Percentiles rank a stretch among this genome's conserved stretches.
Conservation (phyloP, 2,113 vertebrate genomes). For the Brachirus orientalis region DNA sequence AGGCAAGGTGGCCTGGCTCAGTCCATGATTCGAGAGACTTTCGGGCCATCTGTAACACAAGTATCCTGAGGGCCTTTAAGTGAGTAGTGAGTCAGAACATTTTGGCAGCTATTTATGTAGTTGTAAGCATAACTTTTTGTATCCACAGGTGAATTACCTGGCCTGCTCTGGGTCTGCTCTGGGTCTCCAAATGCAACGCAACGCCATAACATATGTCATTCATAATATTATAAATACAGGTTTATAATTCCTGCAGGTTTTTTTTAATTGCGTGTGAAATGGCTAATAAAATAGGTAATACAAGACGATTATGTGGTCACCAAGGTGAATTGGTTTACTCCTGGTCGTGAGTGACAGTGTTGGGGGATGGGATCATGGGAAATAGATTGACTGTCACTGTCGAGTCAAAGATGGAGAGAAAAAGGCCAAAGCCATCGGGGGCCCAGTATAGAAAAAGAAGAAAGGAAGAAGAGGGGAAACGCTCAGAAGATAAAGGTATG, state of each 20-base stretch:
- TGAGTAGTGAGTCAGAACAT: too few relatives aligned
- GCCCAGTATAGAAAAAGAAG: neutral
- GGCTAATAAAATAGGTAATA: neutral
- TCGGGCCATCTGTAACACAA: too few relatives aligned
- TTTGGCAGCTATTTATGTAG: too few relatives aligned
- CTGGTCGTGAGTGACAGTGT: neutral
- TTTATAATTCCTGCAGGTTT: neutral
- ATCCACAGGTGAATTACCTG: too few relatives aligned
- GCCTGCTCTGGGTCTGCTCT: too few relatives aligned
- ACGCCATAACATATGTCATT: too few relatives aligned
- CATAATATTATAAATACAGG: neutral
- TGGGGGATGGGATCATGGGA: conserved; percentile 1
- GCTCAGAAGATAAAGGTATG: neutral
- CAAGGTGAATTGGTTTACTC: neutral
- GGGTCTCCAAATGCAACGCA: too few relatives aligned
- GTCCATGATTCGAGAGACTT: too few relatives aligned
- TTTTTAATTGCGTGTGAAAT: neutral
- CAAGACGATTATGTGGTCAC: neutral
- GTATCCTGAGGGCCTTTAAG: too few relatives aligned
- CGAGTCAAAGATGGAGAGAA: neutral
- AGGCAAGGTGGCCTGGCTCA: too few relatives aligned
- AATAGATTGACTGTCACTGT: neutral
- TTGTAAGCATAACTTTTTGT: too few relatives aligned
- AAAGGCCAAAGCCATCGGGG: neutral
- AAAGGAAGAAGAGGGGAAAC: neutral